phyloP scores from a whole-genome alignment of 2,888 invertebrate genomes.

The Scaptodrosophila latifasciaeformis region DNA sequence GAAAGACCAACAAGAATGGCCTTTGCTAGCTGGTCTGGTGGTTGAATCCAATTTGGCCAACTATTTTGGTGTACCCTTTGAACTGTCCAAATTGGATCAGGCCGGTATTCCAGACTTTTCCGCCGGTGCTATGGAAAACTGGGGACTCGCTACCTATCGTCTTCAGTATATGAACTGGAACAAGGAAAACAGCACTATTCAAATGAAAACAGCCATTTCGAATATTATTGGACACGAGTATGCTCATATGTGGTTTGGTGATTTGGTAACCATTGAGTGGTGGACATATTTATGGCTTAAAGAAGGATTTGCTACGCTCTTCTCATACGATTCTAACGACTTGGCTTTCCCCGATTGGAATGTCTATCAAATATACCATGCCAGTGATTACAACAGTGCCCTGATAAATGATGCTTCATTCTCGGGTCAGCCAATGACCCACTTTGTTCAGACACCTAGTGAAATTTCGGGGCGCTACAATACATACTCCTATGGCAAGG shows the following conservation, averaged over 20 bases:
- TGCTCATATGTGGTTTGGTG: slow-evolving; percentile 88
- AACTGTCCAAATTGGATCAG: slow-evolving; percentile 89
- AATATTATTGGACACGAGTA: slow-evolving; percentile 79
- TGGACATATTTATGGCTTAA: slow-evolving; percentile 86
- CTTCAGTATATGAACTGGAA: slow-evolving; percentile 70
- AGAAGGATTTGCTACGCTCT: slow-evolving; percentile 79
- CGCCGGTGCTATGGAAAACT: slow-evolving; percentile 95
- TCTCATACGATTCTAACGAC: slow-evolving; percentile 64
- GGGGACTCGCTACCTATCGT: slow-evolving; percentile 86
- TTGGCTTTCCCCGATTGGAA: slow-evolving; percentile 79
- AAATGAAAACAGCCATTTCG: slow-evolving; percentile 74
- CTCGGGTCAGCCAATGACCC: slow-evolving; percentile 79
- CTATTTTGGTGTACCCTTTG: slow-evolving; percentile 84
- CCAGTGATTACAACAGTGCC: slow-evolving; percentile 78
- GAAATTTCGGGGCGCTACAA: slow-evolving; percentile 90
- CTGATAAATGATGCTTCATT: slow-evolving; percentile 42
- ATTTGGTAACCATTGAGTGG: slow-evolving; percentile 82
- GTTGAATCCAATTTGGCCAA: slow-evolving; percentile 82
- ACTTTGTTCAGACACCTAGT: slow-evolving; percentile 86
- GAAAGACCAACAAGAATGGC: slow-evolving; percentile 78
- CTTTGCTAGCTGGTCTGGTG: slow-evolving; percentile 83
- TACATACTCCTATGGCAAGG: slow-evolving; percentile 89
- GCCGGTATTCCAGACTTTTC: slow-evolving; percentile 89
- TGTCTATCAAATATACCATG: slow-evolving; percentile 82
- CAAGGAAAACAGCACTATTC: slow-evolving; percentile 53